Evolutionary conservation across 2,888 invertebrate species (phyloP).

Genomic region (Craniophora ligustri): DNA sequence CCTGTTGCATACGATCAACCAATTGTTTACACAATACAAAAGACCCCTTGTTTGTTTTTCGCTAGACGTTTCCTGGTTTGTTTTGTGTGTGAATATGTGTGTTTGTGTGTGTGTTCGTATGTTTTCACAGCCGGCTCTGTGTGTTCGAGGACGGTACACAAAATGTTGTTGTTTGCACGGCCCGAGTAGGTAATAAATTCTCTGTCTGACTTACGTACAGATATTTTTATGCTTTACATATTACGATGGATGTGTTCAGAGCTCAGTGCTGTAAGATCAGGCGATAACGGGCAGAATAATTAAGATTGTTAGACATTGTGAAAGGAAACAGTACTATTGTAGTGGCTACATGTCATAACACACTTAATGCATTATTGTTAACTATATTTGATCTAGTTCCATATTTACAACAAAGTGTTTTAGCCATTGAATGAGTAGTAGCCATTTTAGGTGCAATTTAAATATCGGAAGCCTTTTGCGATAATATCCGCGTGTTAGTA

Average conservation of each 20-base stretch:
- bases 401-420: slow-evolving; percentile 27
- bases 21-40: slow-evolving; percentile 88
- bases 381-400: slow-evolving; percentile 49
- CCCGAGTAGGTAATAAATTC: slow-evolving; percentile 81
- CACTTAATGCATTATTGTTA: slow-evolving; percentile 43
- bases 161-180: slow-evolving; percentile 85
- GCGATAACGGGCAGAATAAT: slow-evolving; percentile 32
- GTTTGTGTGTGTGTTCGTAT: slow-evolving; percentile 70
- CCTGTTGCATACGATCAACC: slow-evolving; percentile 86
- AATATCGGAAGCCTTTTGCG: slow-evolving; percentile 24
- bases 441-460: slow-evolving; percentile 18
- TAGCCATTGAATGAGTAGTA: slow-evolving; percentile 9
- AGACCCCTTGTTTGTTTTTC: slow-evolving; percentile 89
- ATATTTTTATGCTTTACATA: slow-evolving; percentile 61
- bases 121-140: slow-evolving; percentile 85
- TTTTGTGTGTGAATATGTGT: slow-evolving; percentile 81
- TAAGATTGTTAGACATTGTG: slow-evolving; percentile 49
- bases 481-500: slow-evolving; percentile 3
- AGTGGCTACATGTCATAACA: slow-evolving; percentile 37
- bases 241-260: slow-evolving; percentile 39
- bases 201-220: slow-evolving; percentile 57
- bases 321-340: slow-evolving; percentile 47
- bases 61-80: slow-evolving; percentile 89
- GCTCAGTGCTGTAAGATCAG: slow-evolving; percentile 37
- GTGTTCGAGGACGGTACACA: slow-evolving; percentile 81